Conservation (phyloP, 1,140 invertebrate genomes). For the Himalopsyche phryganea region DNA sequence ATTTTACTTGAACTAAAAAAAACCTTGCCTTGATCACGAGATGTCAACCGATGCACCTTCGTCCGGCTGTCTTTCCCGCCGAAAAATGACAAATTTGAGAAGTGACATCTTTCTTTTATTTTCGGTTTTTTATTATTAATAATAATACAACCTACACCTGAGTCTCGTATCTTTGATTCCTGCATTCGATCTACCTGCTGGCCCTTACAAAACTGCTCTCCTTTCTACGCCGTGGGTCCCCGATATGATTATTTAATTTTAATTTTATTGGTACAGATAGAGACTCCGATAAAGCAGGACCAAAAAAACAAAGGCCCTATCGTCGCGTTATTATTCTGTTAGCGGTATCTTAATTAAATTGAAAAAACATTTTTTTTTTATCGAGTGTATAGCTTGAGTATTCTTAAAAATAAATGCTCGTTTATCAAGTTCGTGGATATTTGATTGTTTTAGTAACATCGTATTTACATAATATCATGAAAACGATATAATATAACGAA, state of each 20-base stretch:
- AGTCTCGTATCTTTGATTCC: too few relatives aligned
- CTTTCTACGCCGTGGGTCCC: background rate
- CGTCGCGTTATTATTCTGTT: background rate
- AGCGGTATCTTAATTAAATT: too few relatives aligned
- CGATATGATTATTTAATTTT: constrained; percentile 1
- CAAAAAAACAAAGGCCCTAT: background rate
- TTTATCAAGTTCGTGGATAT: too few relatives aligned
- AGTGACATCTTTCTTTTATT: constrained; percentile 7
- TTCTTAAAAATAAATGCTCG: too few relatives aligned
- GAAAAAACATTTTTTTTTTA: too few relatives aligned
- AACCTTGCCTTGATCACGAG: too few relatives aligned
- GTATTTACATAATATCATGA: too few relatives aligned
- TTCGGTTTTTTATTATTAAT: constrained; percentile 9
- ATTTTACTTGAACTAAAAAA: too few relatives aligned
- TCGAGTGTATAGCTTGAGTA: background rate
- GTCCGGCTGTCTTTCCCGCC: constrained; percentile 25
- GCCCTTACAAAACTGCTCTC: background rate
- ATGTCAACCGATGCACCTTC: background rate
- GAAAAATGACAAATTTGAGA: constrained; percentile 23
- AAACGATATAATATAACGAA: too few relatives aligned
- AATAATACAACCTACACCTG: background rate
- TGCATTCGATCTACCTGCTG: background rate
- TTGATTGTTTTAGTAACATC: too few relatives aligned
- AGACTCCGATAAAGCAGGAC: background rate
- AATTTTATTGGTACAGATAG: background rate